Base-by-base conservation (phyloP, 2,113 vertebrate genomes). In the Syngnathoides biaculeatus region DNA sequence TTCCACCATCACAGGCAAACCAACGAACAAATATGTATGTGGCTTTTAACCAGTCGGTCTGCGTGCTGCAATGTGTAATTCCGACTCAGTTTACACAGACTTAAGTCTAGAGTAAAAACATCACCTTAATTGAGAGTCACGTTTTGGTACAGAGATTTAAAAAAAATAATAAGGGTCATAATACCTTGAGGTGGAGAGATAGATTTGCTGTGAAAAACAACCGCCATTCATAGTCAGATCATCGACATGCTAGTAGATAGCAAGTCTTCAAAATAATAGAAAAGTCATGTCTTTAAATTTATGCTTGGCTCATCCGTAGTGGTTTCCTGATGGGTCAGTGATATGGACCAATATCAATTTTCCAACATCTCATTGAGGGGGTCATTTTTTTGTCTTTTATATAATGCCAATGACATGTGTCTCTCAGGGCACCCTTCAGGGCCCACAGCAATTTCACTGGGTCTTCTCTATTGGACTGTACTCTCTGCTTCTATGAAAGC, bases 21-120 rank as follows among this genome's bases (percentile, higher is more conserved):
- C 71, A 82, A 74, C 60, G 66, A 71, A 84, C 82, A 87, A 89
- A 89, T 89, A 80, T 74, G 86, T 84, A 85, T 88, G 86, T 85
- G 89, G 86, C 82, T 89, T 90, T 86, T 75, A 80, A 88, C n/a
- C 39, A 89, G 74, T 71, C 30, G 74, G 73, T 67, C 71, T 40
- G 50, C 27, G 64, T 64, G 60, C 72, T 68, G 69, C 65, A 64
- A 65, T 77, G 58, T 75, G 65, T 81, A 79, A 84, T 85, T 80
- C 79, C 68, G 65, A 68, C 74, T 79, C 64, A 77, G 82, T 81
- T 84, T 82, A 79, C 82, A 74, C 84, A 84, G 71, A 77, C 64
- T 79, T 72, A 47, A 64, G 75, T 56, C 73, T 69, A 73, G 82
- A 86, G 81, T 84, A 86, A 88, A 90, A 90, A 87, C 79, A 84